phyloP scores from a whole-genome alignment of 2,888 invertebrate species.

The Isotomurus palustris region DNA sequence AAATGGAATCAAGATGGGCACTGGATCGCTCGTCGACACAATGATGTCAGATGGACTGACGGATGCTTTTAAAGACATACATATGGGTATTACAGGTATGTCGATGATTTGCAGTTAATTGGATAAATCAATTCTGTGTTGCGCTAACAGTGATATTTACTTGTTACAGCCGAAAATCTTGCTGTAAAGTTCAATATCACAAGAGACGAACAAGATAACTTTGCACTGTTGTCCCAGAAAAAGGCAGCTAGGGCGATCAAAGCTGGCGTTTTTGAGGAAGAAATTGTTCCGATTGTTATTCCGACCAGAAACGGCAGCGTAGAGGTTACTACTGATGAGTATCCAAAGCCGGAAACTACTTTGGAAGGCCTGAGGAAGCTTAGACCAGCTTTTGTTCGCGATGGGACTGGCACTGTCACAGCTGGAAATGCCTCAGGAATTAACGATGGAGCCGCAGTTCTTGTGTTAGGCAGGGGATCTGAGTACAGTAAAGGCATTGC shows the following conservation, averaged over 20 bases:
- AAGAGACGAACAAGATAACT: slow-evolving; percentile 66
- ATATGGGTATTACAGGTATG: slow-evolving; percentile 68
- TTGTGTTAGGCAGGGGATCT: slow-evolving; percentile 63
- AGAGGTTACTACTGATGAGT: slow-evolving; percentile 63
- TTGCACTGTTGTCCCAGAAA: slow-evolving; percentile 64
- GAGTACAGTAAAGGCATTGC: slow-evolving; percentile 59
- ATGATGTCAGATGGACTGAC: slow-evolving; percentile 67
- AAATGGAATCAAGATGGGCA: slow-evolving; percentile 63
- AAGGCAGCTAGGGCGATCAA: slow-evolving; percentile 61
- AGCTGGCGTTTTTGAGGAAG: slow-evolving; percentile 62
- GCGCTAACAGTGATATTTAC: background rate
- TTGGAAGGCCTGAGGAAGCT: slow-evolving; percentile 60
- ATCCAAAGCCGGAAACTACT: slow-evolving; percentile 61
- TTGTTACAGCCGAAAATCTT: slow-evolving; percentile 67
- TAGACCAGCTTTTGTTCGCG: slow-evolving; percentile 53
- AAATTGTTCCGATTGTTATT: slow-evolving; percentile 65
- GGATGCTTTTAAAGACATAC: slow-evolving; percentile 67
- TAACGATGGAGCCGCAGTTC: slow-evolving; percentile 85
- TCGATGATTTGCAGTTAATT: background rate
- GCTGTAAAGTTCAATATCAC: slow-evolving; percentile 62
- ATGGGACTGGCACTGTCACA: slow-evolving; percentile 60
- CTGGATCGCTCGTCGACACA: slow-evolving; percentile 60
- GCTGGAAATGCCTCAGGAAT: slow-evolving; percentile 74
- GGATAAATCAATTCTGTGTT: background rate
- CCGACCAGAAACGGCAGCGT: slow-evolving; percentile 51